phyloP scores from a whole-genome alignment of 2,113 vertebrate species.

The Azemiops feae region DNA sequence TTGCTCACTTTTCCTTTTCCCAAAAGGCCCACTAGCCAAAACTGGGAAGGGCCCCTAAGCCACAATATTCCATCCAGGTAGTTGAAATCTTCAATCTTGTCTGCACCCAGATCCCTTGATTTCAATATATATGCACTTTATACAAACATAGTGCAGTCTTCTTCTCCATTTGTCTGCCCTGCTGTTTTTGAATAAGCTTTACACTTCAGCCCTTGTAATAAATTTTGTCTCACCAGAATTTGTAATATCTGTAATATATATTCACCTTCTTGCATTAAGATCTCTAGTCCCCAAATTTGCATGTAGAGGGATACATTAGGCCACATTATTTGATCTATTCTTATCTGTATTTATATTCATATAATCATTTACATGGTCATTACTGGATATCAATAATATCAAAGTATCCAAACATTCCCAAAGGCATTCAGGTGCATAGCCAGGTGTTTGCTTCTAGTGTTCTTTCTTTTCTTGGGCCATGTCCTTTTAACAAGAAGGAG shows the following conservation, averaged over 20 bases:
- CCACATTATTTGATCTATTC: background rate
- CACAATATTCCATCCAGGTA: background rate
- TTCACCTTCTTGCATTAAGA: background rate
- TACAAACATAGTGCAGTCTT: background rate
- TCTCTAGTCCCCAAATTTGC: background rate
- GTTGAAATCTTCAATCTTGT: background rate
- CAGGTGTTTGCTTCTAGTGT: background rate
- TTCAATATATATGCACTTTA: background rate
- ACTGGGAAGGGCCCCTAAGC: background rate
- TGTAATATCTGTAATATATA: background rate
- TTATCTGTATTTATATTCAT: background rate
- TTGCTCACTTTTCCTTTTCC: background rate
- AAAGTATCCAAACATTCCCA: slow-evolving; percentile 17
- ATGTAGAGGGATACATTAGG: background rate
- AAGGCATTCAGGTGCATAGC: background rate
- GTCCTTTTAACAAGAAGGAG: background rate
- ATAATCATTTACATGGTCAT: background rate
- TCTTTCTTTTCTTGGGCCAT: background rate
- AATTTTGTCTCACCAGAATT: background rate
- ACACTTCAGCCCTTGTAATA: background rate
- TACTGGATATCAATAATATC: background rate
- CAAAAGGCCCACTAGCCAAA: background rate
- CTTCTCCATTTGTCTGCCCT: background rate
- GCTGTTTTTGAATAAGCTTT: background rate
- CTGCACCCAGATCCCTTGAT: background rate